Evolutionary conservation across 1,140 invertebrate genomes (phyloP).

Genomic region (Phthorimaea operculella): DNA sequence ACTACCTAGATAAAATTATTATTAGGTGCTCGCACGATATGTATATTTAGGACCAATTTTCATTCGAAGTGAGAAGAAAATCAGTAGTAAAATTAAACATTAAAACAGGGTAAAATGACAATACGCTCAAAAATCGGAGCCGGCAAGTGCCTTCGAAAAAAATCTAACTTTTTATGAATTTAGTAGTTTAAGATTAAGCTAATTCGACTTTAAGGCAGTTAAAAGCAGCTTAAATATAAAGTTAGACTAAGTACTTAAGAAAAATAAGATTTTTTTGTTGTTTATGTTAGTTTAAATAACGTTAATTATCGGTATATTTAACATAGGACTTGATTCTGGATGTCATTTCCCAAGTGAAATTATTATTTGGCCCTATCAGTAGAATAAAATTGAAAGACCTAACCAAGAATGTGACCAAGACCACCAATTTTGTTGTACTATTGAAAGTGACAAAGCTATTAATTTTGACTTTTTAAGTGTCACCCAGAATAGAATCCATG

Average conservation of each 20-base stretch:
- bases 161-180: slow-evolving; percentile 22
- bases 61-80: no score
- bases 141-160: slow-evolving; percentile 30
- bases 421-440: no score
- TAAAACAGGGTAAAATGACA: slow-evolving; percentile 59
- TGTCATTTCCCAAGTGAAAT: no score
- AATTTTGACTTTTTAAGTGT: no score
- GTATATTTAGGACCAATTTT: no score
- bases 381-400: no score
- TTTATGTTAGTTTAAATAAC: slow-evolving; percentile 52
- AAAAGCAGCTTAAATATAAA: slow-evolving; percentile 22
- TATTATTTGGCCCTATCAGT: no score
- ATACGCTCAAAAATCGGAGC: slow-evolving; percentile 42
- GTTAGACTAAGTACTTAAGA: slow-evolving; percentile 21
- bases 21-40: no score
- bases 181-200: slow-evolving; percentile 8
- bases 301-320: slow-evolving; percentile 37
- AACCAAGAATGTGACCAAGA: no score
- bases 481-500: no score
- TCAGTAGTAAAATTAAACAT: background rate
- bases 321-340: slow-evolving; percentile 9
- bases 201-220: slow-evolving; percentile 25
- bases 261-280: slow-evolving; percentile 49
- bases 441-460: no score
- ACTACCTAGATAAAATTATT: no score